phyloP scores from a whole-genome alignment of 2,797 vertebrate species.

The Masticophis lateralis region DNA sequence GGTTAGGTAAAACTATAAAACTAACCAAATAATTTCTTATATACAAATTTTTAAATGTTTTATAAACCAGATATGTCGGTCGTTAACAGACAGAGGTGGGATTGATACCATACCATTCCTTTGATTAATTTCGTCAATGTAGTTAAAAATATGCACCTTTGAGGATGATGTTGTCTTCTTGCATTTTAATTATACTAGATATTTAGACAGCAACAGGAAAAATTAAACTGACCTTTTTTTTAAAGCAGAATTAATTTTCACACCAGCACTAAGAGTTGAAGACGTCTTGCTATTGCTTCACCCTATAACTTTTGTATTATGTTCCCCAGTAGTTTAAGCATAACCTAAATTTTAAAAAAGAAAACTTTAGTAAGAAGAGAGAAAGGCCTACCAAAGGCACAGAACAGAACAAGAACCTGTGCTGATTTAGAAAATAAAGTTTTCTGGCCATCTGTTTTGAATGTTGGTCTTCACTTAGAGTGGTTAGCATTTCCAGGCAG shows the following conservation, averaged over 20 bases:
- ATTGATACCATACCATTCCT: neutral
- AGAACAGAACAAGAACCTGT: neutral
- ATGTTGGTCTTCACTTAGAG: neutral
- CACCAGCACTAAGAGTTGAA: too few relatives aligned
- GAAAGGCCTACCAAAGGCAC: neutral
- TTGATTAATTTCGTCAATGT: neutral
- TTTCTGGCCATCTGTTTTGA: neutral
- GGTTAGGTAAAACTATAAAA: neutral
- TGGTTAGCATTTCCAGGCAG: neutral
- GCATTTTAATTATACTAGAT: neutral
- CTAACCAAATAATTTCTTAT: neutral
- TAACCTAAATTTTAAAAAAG: neutral
- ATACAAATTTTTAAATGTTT: neutral
- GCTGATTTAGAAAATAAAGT: neutral
- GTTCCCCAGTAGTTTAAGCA: neutral
- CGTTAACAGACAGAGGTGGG: neutral
- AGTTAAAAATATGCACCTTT: neutral
- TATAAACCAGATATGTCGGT: neutral
- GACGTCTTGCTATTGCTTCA: too few relatives aligned
- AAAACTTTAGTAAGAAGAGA: neutral
- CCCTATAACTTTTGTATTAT: too few relatives aligned
- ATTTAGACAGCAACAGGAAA: neutral
- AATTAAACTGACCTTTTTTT: neutral
- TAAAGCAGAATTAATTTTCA: neutral
- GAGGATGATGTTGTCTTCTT: neutral